These are phyloP conservation scores for Alcedo atthis DNA, from an alignment of 2,797 vertebrate genomes.

Conservation along the genomic window DNA sequence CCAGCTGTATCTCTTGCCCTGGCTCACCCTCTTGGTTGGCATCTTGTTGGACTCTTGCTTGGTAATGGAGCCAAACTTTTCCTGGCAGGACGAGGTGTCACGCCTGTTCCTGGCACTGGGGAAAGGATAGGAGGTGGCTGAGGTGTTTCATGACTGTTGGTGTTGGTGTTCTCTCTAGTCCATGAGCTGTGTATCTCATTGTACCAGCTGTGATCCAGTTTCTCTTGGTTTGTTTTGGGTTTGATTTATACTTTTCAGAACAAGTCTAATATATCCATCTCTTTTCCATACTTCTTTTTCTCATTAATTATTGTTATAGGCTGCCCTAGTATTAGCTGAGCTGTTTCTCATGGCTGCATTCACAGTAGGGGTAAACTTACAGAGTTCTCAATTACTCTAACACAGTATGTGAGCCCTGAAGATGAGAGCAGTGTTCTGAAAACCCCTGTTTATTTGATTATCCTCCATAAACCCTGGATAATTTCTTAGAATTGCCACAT, in stretches of 20 bases:
- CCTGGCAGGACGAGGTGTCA: neutral
- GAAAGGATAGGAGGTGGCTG: neutral
- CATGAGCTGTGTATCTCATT: neutral
- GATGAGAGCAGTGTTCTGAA: neutral
- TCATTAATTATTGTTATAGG: neutral
- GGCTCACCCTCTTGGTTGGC: neutral
- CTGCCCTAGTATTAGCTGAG: neutral
- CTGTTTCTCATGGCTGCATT: neutral
- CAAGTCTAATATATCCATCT: neutral
- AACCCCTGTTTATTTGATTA: neutral
- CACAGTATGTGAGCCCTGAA: neutral
- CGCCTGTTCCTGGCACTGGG: neutral
- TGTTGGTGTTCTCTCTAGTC: neutral
- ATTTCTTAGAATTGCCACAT: neutral
- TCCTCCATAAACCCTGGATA: neutral
- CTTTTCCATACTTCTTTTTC: neutral
- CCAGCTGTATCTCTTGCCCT: neutral
- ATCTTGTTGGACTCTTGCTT: rapidly evolving
- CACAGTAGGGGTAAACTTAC: neutral
- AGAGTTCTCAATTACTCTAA: neutral
- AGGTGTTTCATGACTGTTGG: neutral
- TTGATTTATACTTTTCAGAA: too few relatives aligned
- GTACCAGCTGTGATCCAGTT: neutral
- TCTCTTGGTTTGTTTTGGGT: neutral
- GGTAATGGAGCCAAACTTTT: neutral